phyloP scores from a whole-genome alignment of 2,113 vertebrate genomes.

The Fulica atra region DNA sequence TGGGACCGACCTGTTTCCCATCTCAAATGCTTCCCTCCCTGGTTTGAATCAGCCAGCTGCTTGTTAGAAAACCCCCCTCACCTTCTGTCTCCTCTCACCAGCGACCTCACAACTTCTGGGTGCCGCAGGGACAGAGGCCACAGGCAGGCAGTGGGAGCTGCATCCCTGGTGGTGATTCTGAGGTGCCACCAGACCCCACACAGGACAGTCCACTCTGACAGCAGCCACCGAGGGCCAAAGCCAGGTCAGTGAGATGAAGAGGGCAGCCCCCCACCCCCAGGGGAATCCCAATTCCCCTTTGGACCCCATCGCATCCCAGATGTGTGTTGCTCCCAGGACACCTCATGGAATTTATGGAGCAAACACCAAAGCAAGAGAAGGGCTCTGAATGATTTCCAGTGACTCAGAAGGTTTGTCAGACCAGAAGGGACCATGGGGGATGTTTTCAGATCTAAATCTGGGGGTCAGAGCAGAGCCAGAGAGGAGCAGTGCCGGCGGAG shows the following conservation, averaged over 20 bases:
- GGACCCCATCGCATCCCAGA: not conserved
- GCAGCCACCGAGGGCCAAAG: not conserved
- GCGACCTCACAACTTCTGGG: not conserved
- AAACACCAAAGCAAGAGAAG: not conserved
- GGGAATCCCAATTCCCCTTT: not conserved
- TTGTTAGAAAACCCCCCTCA: not conserved
- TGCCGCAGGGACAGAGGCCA: accelerated
- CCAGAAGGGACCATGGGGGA: not conserved
- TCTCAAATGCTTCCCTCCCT: not conserved
- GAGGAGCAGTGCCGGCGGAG: not conserved
- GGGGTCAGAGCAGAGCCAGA: not conserved
- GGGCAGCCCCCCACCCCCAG: not conserved
- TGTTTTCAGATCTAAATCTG: not conserved
- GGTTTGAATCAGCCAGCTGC: not conserved
- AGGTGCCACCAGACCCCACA: not conserved
- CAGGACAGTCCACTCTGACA: accelerated
- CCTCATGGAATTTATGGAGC: not conserved
- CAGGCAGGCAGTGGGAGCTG: not conserved
- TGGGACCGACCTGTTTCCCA: not conserved
- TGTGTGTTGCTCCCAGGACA: not conserved
- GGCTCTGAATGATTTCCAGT: not conserved
- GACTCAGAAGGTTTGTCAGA: not conserved
- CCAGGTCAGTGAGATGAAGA: accelerated
- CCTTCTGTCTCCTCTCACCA: not conserved
- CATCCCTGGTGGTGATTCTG: not conserved